Base-by-base conservation (phyloP, 2,888 invertebrate species). In the Orchestes rusci region DNA sequence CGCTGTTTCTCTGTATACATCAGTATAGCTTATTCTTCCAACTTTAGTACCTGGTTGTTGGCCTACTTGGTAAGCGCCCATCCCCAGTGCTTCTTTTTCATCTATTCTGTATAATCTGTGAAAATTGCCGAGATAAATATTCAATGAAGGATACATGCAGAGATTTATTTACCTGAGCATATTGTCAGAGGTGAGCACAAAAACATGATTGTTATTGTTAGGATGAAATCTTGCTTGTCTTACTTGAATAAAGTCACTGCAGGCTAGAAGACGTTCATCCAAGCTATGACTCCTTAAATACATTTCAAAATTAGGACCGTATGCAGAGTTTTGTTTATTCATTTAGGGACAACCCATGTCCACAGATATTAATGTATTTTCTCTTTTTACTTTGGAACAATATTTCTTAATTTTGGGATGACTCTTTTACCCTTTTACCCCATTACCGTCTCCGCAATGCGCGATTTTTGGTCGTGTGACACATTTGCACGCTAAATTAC, bases 161-260 rank as follows among this genome's bases (percentile, higher is more conserved):
- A 23, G 10, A 23, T 10, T 23, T n/a, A n/a, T 27, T 28, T 68
- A 87, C 85, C 90, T 82, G 60, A 94, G 77, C 20, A 80, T 78
- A 62, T 93, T 93, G 63, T 93, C 88, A 1, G 90, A 88, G 2
- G 89, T 82, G 16, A 94, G 74, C 1, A 90, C 77, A 12, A 88
- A 67, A 2, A 93, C 65, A 65, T 89, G 89, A 1, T 76, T 73
- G 8, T 74, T 68, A 20, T 91, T 89, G 30, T 80, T 84, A 1
- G 93, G 92, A 70, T 94, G 93, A 86, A 93, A 94, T 52, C 79
- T 77, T 4, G 82, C 79, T 57, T 85, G 82, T 12, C 82, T 73
- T 13, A 88, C 76, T 60, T 82, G 80, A n/a, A 80, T 71, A 28
- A 79, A 75, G n/a, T 74, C 71, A 59, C 76, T 77, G 51, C 79